Percentiles rank a stretch among this genome's conserved stretches.
Conservation (phyloP, 2,797 vertebrate species). For the Huso huso region DNA sequence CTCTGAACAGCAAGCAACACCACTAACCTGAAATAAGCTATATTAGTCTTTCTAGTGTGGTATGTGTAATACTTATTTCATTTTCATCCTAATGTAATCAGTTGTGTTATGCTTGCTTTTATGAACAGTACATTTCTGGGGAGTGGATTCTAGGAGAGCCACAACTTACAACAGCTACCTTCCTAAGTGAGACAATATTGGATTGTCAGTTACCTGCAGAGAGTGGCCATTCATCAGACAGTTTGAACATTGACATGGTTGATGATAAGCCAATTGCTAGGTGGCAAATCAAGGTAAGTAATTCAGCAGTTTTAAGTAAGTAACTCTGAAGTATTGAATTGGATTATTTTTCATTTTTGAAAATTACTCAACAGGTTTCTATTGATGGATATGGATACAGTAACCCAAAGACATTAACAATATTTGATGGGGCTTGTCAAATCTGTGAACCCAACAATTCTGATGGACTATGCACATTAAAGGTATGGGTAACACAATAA, state of each 20-base stretch:
- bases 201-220: constrained; percentile 69
- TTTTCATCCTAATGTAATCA: too few relatives aligned
- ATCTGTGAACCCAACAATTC: constrained; percentile 51
- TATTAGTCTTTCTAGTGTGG: too few relatives aligned
- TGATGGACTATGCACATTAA: constrained; percentile 61
- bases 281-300: constrained; percentile 81
- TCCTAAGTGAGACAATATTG: constrained; percentile 55
- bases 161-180: constrained; percentile 49
- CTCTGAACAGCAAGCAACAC: too few relatives aligned
- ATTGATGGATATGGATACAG: constrained; percentile 83
- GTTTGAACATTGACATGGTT: constrained; percentile 25
- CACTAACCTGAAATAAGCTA: too few relatives aligned
- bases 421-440: constrained; percentile 80
- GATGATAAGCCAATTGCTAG: constrained; percentile 54
- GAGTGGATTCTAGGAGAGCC: constrained; percentile 63
- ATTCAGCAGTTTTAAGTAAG: too few relatives aligned
- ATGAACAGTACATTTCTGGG: constrained; percentile 55
- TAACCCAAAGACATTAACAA: constrained; percentile 69
- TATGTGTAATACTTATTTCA: too few relatives aligned
- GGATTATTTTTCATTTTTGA: neutral
- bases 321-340: too few relatives aligned
- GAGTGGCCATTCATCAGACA: constrained; percentile 33
- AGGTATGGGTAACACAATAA: constrained; percentile 36
- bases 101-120: constrained; percentile 22
- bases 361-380: constrained; percentile 62